Base-by-base conservation (phyloP, 2,113 vertebrate species). In the Ictalurus punctatus region DNA sequence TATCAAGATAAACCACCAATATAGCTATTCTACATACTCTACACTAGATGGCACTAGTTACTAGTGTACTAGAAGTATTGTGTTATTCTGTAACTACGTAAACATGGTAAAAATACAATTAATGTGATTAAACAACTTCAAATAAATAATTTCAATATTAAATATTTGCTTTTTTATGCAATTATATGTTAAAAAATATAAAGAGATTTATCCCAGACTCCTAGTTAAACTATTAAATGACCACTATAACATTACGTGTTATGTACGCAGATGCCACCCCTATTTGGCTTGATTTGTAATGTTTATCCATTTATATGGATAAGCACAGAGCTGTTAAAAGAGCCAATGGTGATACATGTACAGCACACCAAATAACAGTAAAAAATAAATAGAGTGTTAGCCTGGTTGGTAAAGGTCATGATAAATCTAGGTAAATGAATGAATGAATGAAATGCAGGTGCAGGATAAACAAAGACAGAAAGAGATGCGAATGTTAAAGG, bases 1-100 rank as follows among this genome's bases (percentile, higher is more conserved):
- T 52, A 27, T 25, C 21, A 76, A 73, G 19, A 13, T 48, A 78
- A 56, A 30, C 2, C 13, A 3, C n/a, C 21, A 21, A 12, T 30
- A 82, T 30, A 21, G 16, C 8, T 34, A 4, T 12, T 59, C 16
- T 30, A 34, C 6, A 30, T 34, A 59, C 30, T 58, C 2, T 37
- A 73, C 84, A 54, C 40, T 85, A 73, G 84, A 37, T 56, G 84
- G 84, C 84, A 56, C 7, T 56, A 85, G 16, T 30, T 48, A 37
- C 21, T 56, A 85, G 48, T 52, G 48, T 52, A 52, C 48, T 52
- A 52, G 48, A 4, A 71, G 2, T 44, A 63, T 44, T 44, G 21
- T 23, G 81, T 14, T 83, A 74, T 21, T 44, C 6, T 25, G 21
- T 76, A 44, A 76, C 10, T 19, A 21, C 30, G 37, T 73, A 34